phyloP scores from a whole-genome alignment of 2,888 invertebrate genomes.

The Unio pictorum region DNA sequence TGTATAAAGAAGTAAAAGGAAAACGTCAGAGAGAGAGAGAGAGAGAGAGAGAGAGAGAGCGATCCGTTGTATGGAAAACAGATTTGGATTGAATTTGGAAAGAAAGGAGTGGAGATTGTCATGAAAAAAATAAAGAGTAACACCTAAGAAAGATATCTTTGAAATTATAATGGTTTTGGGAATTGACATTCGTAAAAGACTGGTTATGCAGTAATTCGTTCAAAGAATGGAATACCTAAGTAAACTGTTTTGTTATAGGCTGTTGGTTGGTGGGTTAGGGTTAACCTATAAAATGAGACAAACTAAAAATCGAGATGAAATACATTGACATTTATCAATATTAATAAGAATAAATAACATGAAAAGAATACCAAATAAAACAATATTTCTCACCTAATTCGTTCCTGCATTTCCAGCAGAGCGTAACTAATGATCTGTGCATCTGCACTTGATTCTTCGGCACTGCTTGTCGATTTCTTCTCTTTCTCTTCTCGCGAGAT shows the following conservation, averaged over 20 bases:
- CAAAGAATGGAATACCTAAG: neutral
- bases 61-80: no score
- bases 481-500: slow-evolving; percentile 30
- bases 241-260: neutral
- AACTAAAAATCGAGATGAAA: neutral
- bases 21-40: no score
- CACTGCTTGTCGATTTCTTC: slow-evolving; percentile 8
- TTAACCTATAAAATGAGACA: no score
- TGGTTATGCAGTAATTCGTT: neutral
- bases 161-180: neutral
- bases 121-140: neutral
- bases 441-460: slow-evolving; percentile 17
- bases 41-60: no score
- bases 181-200: neutral
- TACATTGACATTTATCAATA: no score
- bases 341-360: no score
- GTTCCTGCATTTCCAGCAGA: slow-evolving; percentile 10
- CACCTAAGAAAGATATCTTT: neutral
- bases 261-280: no score
- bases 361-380: no score
- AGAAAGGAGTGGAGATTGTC: neutral
- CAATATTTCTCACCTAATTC: neutral
- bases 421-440: slow-evolving; percentile 43
- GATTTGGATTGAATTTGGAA: no score
- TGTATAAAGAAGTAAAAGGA: no score